phyloP scores from a whole-genome alignment of 2,113 vertebrate species.

The Leucosticte australis region DNA sequence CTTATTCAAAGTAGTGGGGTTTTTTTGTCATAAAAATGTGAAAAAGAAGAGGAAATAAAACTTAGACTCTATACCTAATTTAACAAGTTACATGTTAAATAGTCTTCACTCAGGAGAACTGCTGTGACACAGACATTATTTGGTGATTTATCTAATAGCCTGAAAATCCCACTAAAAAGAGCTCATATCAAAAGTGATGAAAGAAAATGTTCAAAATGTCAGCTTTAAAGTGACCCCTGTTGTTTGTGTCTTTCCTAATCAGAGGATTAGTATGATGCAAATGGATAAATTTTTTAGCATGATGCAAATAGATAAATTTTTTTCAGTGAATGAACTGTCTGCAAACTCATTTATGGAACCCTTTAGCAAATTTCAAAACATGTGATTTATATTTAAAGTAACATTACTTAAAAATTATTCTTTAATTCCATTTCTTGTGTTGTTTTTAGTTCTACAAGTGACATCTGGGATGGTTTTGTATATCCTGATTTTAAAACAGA shows the following conservation, averaged over 20 bases:
- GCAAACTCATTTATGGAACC: background rate
- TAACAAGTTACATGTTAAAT: background rate
- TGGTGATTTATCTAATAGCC: background rate
- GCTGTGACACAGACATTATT: background rate
- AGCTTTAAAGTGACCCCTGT: background rate
- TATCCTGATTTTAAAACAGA: background rate
- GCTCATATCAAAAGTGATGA: background rate
- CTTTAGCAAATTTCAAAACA: background rate
- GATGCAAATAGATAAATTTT: background rate
- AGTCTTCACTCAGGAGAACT: background rate
- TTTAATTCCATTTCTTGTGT: background rate
- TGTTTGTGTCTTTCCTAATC: background rate
- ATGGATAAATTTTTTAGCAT: background rate
- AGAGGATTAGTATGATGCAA: background rate
- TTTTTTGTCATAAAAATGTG: background rate
- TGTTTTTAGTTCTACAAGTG: background rate
- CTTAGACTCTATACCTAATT: background rate
- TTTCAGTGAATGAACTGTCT: background rate
- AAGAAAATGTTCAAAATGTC: constrained; percentile 3
- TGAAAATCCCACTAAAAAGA: background rate
- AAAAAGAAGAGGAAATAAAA: background rate
- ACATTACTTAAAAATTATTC: background rate
- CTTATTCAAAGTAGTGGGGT: background rate
- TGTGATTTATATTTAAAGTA: background rate
- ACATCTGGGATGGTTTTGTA: background rate